These are phyloP conservation scores for Brachypterus glaber DNA, from an alignment of 2,888 invertebrate species.

Conservation along the genomic window DNA sequence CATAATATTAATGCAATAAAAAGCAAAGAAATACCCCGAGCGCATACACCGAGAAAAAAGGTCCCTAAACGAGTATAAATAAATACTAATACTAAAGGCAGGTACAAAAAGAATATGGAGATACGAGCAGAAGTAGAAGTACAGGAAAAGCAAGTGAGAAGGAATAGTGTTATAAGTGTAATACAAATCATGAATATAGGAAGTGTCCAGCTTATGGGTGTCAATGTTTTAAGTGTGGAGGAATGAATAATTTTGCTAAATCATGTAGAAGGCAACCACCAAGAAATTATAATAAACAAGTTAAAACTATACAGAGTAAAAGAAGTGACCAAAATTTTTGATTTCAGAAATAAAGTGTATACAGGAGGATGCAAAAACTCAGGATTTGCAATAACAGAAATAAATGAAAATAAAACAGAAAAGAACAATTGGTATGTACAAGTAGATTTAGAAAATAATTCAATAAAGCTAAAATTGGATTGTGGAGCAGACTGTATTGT, in stretches of 20 bases:
- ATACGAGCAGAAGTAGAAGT: slow-evolving; percentile 6
- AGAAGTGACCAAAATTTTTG: background rate
- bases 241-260: slow-evolving; percentile 12
- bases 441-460: background rate
- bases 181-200: slow-evolving; percentile 10
- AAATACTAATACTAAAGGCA: background rate
- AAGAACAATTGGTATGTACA: background rate
- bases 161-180: slow-evolving; percentile 12
- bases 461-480: background rate
- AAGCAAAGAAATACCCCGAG: too few species aligned
- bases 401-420: too few species aligned
- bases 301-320: too few species aligned
- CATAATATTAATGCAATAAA: too few species aligned
- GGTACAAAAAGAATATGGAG: too few species aligned
- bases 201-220: slow-evolving; percentile 17
- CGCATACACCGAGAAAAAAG: too few species aligned
- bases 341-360: background rate
- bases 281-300: too few species aligned
- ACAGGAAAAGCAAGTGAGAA: slow-evolving; percentile 4
- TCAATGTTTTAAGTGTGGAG: slow-evolving; percentile 10
- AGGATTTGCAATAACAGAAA: too few species aligned
- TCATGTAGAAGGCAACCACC: background rate
- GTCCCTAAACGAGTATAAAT: too few species aligned
- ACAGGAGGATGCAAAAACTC: background rate
- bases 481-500: background rate